A percentile compares a stretch with the other conserved stretches of the same genome.
Conservation (phyloP, 1,140 invertebrate species). For the Trinorchestia longiramus region DNA sequence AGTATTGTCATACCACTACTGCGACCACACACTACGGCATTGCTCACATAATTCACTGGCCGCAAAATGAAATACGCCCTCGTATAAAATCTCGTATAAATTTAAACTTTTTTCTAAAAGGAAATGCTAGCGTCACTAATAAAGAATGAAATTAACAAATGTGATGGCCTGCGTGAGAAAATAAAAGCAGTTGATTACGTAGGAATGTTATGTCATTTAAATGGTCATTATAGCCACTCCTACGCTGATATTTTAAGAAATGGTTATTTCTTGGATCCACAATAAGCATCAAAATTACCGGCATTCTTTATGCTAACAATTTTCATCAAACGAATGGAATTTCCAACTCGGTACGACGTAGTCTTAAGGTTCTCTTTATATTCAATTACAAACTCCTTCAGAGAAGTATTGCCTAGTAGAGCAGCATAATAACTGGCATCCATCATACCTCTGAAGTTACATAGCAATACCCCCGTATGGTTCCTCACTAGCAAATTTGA, state of each 20-base stretch:
- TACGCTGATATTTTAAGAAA: neutral
- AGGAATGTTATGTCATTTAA: too few relatives aligned
- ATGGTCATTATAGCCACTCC: too few relatives aligned
- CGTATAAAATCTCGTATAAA: neutral
- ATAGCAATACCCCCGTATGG: neutral
- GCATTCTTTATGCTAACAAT: neutral
- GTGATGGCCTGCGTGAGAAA: too few relatives aligned
- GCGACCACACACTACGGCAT: neutral
- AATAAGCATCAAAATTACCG: neutral
- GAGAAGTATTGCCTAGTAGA: neutral
- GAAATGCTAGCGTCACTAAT: neutral
- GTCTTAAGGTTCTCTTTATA: neutral
- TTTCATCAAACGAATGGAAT: neutral
- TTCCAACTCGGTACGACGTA: neutral
- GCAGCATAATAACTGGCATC: neutral
- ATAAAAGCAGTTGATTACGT: too few relatives aligned
- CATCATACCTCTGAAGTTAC: neutral
- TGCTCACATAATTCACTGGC: neutral
- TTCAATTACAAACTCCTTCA: neutral
- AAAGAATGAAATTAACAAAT: neutral
- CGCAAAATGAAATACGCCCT: neutral
- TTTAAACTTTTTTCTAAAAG: neutral
- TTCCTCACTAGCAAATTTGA: neutral
- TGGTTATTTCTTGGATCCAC: neutral
- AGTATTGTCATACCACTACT: neutral